Conservation (phyloP, 2,797 vertebrate genomes). For the Pelochelys cantorii region DNA sequence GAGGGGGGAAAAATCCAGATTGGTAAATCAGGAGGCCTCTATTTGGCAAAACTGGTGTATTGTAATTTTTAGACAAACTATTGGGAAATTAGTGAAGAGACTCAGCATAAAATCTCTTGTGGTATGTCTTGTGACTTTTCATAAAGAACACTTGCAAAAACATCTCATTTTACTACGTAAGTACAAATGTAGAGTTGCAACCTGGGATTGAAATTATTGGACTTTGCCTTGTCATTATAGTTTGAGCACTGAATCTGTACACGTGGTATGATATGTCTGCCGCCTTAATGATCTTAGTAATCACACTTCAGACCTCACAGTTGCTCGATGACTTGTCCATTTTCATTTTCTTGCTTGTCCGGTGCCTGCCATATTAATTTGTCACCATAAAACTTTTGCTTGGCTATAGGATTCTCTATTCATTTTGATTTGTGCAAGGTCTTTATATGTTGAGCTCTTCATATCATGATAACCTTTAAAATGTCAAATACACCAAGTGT, state of each 20-base stretch:
- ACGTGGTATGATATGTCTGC: not conserved
- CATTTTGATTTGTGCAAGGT: not conserved
- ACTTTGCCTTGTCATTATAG: not conserved
- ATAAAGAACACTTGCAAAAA: not conserved
- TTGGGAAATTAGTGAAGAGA: not conserved
- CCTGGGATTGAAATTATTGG: not conserved
- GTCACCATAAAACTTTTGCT: conserved; percentile 12
- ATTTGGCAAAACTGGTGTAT: not conserved
- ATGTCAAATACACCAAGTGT: conserved; percentile 71
- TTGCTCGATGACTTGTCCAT: not conserved
- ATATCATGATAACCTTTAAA: conserved; percentile 67
- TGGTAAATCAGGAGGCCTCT: not conserved
- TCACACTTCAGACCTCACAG: not conserved
- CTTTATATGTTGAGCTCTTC: conserved; percentile 23
- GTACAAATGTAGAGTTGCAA: not conserved
- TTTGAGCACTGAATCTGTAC: not conserved
- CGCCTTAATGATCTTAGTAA: not conserved
- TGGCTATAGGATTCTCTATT: conserved; percentile 28
- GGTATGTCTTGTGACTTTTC: not conserved
- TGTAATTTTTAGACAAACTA: not conserved
- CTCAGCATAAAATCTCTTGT: not conserved
- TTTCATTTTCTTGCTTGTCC: not conserved
- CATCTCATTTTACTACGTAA: too few species aligned
- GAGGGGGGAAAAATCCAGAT: not conserved
- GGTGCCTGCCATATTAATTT: accelerated